phyloP scores from a whole-genome alignment of 2,113 vertebrate genomes.

The Microcebus lehilahytsara region DNA sequence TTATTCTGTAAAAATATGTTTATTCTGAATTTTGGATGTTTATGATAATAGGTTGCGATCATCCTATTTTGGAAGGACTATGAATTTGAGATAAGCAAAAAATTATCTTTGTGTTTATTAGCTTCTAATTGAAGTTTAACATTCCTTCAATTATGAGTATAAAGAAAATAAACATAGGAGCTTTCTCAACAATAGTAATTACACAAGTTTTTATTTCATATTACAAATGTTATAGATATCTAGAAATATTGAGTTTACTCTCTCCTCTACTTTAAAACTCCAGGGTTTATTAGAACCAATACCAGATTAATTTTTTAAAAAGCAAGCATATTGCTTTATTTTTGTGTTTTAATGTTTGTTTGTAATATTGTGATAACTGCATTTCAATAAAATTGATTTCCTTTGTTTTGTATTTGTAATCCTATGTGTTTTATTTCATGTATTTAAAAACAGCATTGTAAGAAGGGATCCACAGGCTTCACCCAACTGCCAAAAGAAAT shows the following conservation, averaged over 20 bases:
- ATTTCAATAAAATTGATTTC: neutral
- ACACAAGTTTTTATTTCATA: neutral
- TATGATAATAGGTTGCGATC: neutral
- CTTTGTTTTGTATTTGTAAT: neutral
- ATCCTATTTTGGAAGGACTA: neutral
- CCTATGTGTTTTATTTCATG: neutral
- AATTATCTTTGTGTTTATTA: neutral
- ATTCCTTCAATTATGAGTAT: neutral
- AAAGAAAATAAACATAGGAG: neutral
- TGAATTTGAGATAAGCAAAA: neutral
- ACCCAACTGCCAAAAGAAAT: neutral
- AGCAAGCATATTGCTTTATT: neutral
- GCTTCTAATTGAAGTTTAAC: neutral
- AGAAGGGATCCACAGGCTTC: neutral
- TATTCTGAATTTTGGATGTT: neutral
- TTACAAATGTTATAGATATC: neutral
- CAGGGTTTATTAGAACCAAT: neutral
- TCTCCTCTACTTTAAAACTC: neutral
- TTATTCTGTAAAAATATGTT: neutral
- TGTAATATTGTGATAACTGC: neutral
- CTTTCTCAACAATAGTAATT: neutral
- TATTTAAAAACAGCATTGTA: neutral
- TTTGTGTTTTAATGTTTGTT: neutral
- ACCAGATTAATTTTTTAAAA: neutral
- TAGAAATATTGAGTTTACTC: neutral